These are phyloP conservation scores for Drosophila baimaii DNA, from an alignment of 1,140 invertebrate genomes.

Conservation along the genomic window DNA sequence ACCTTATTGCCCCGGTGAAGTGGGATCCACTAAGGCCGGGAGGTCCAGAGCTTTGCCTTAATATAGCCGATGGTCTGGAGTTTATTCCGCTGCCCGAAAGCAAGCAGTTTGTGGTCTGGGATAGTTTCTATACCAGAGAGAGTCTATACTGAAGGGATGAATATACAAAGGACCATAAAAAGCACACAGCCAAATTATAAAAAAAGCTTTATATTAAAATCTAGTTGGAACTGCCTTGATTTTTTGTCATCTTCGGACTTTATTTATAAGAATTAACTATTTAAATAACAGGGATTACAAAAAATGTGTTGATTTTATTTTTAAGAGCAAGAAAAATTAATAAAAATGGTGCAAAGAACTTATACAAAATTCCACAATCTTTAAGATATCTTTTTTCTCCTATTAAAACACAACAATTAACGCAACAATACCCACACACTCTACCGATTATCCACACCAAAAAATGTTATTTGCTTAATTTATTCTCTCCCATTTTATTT, in stretches of 20 bases:
- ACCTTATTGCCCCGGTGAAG: conserved; percentile 39
- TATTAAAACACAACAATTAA: conserved; percentile 9
- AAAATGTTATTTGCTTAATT: conserved; percentile 11
- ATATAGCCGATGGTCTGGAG: conserved; percentile 81
- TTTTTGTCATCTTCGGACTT: neutral
- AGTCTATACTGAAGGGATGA: conserved; percentile 48
- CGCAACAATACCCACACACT: conserved; percentile 5
- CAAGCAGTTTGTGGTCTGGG: conserved; percentile 84
- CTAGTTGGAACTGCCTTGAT: conserved; percentile 6
- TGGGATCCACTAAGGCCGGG: conserved; percentile 69
- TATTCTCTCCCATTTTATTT: conserved; percentile 23
- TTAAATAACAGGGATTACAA: neutral
- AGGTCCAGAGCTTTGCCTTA: conserved; percentile 72
- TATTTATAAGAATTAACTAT: neutral
- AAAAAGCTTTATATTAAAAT: neutral
- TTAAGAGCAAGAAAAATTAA: neutral
- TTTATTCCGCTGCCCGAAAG: conserved; percentile 80
- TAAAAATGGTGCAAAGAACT: conserved; percentile 10
- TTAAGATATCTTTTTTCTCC: neutral
- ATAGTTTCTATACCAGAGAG: conserved; percentile 74
- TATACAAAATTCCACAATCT: neutral
- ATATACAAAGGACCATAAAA: neutral
- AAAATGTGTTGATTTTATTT: conserved; percentile 4
- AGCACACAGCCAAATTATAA: neutral
- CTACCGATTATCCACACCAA: conserved; percentile 15